phyloP scores from a whole-genome alignment of 2,113 vertebrate genomes.

The Neolamprologus fasciatus region DNA sequence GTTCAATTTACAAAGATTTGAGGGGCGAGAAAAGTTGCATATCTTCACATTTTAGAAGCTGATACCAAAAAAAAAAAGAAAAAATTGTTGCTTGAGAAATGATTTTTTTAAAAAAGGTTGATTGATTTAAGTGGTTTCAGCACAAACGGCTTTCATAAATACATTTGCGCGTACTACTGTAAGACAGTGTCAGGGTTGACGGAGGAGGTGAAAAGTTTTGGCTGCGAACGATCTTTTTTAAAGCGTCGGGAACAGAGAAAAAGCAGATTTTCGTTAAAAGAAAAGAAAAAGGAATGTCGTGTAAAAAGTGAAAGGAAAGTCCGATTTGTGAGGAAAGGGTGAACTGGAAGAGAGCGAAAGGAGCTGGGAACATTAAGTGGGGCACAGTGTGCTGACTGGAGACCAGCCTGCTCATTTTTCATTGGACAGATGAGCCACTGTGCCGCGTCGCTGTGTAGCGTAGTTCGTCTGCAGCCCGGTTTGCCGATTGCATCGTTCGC shows the following conservation, averaged over 20 bases:
- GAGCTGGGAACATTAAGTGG: slow-evolving; percentile 25
- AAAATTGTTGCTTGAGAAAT: background rate
- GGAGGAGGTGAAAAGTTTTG: background rate
- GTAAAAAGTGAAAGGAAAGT: background rate
- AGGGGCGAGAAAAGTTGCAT: background rate
- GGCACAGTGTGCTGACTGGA: slow-evolving; percentile 23
- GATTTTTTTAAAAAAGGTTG: background rate
- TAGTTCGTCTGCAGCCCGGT: slow-evolving; percentile 31
- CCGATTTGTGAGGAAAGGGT: slow-evolving; percentile 24
- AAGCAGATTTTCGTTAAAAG: background rate
- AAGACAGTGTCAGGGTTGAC: background rate
- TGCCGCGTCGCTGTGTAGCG: slow-evolving; percentile 25
- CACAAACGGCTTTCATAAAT: background rate
- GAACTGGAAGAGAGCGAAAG: slow-evolving; percentile 6
- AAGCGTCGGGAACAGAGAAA: background rate
- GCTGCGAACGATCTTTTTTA: background rate
- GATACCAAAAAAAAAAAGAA: background rate
- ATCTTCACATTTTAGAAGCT: background rate
- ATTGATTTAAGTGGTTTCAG: background rate
- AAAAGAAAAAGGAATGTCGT: background rate
- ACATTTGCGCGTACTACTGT: background rate
- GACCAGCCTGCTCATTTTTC: slow-evolving; percentile 54
- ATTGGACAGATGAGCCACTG: slow-evolving; percentile 65
- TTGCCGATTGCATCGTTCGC: slow-evolving; percentile 21
- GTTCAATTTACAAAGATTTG: background rate